Conservation (phyloP, 2,797 vertebrate species). For the Lophotriccus pileatus region DNA sequence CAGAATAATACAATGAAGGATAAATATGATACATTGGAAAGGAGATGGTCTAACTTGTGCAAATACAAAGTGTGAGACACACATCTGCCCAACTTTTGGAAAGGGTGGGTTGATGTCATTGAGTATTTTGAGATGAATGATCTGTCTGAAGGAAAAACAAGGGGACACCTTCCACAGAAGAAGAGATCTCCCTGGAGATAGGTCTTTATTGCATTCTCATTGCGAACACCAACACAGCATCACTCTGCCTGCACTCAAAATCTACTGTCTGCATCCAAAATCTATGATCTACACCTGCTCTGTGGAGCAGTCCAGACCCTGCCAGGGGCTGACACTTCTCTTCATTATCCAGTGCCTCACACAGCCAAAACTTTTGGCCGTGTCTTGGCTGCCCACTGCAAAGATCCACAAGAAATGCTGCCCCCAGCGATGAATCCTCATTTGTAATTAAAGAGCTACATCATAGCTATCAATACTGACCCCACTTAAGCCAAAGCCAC, state of each 20-base stretch:
- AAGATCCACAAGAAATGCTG: neutral
- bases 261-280: neutral
- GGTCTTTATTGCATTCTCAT: too few relatives aligned
- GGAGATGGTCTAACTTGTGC: neutral
- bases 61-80: neutral
- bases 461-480: neutral
- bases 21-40: neutral
- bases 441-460: neutral
- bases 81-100: neutral
- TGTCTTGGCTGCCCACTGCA: neutral
- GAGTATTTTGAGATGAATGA: neutral
- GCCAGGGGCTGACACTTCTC: too few relatives aligned
- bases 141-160: neutral
- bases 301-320: neutral
- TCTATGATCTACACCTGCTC: neutral
- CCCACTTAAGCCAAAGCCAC: neutral
- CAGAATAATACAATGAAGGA: neutral
- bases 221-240: neutral
- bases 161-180: neutral
- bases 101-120: fast-evolving
- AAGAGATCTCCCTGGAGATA: neutral
- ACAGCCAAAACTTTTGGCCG: neutral
- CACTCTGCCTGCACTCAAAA: neutral
- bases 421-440: fast-evolving
- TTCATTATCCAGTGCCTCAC: neutral